Evolutionary conservation across 2,888 invertebrate genomes (phyloP), one percentile per base, ranked within the genome.

Genomic region (Orthonevra nobilis): DNA sequence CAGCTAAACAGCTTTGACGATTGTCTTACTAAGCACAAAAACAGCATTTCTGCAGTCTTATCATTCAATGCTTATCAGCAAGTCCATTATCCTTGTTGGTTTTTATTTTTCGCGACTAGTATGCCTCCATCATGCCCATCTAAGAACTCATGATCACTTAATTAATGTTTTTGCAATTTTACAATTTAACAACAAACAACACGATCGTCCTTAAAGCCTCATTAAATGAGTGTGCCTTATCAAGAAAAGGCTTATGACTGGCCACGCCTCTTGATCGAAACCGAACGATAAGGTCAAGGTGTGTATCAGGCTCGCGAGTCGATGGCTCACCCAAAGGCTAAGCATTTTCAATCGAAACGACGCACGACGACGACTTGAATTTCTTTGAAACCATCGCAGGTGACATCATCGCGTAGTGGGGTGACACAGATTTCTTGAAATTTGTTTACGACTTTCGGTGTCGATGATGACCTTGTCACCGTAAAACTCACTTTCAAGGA

Each of bases 61-160:
- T 68, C 68, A 68, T 60, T 60, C 48, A 20, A 9, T 23, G 46
- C 48, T 63, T 63, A 77, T 72, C 77, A 72, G 46, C 56, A 64
- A 72, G 52, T 72, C 60, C 58, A 64, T 66, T 72, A 60, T 58
- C 54, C 64, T 56, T 56, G 46, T 40, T 58, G 17, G n/a, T 48
- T 32, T 20, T 19, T 28, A 2, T 38, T 20, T 17, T 30, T 20
- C n/a, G n/a, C n/a, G n/a, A n/a, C n/a, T n/a, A n/a, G n/a, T n/a
- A n/a, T n/a, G n/a, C n/a, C n/a, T n/a, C n/a, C n/a, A n/a, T n/a
- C n/a, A n/a, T n/a, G n/a, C n/a, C n/a, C 75, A 44, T 63, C 70
- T 75, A 58, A 70, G 60, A 75, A 72, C 44, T 52, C 72, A 66
- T 77, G 64, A 77, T 72, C 72, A 72, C 77, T 77, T 64, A 72